Percentiles rank a stretch among this genome's conserved stretches.
Evolutionary conservation across 2,888 invertebrate species (phyloP).

Genomic region (Cryptus viduatorius): DNA sequence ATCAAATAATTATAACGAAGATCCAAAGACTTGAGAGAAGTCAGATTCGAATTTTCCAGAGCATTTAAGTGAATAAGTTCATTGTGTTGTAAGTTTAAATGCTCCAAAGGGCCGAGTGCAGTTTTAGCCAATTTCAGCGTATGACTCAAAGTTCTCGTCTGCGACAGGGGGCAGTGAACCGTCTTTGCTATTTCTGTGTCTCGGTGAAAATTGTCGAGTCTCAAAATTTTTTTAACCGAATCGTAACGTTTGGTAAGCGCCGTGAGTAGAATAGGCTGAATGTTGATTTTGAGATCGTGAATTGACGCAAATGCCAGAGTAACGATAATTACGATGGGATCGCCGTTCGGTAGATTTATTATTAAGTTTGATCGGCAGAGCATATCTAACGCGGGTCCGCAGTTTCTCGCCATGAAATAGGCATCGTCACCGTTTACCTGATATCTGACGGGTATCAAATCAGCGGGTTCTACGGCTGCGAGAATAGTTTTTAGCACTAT

Average conservation of each 20-base stretch:
- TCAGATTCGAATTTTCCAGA: slow-evolving; percentile 72
- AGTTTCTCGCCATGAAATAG: slow-evolving; percentile 85
- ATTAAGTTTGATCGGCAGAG: slow-evolving; percentile 85
- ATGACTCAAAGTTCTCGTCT: slow-evolving; percentile 85
- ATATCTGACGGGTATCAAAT: slow-evolving; percentile 86
- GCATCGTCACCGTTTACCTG: slow-evolving; percentile 81
- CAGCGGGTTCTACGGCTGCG: slow-evolving; percentile 84
- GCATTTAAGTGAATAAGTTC: slow-evolving; percentile 74
- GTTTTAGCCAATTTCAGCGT: slow-evolving; percentile 82
- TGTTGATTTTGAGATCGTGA: slow-evolving; percentile 84
- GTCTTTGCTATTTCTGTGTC: slow-evolving; percentile 83
- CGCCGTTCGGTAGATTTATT: slow-evolving; percentile 76
- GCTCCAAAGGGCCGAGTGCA: slow-evolving; percentile 74
- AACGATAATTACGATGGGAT: slow-evolving; percentile 81
- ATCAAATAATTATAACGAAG: slow-evolving; percentile 80
- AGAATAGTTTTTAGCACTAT: slow-evolving; percentile 84
- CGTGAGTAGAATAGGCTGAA: slow-evolving; percentile 84
- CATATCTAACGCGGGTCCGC: slow-evolving; percentile 85
- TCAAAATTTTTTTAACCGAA: slow-evolving; percentile 78
- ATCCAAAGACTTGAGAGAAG: slow-evolving; percentile 77
- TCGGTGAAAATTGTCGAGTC: slow-evolving; percentile 85
- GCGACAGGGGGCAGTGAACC: slow-evolving; percentile 85
- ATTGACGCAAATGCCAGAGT: slow-evolving; percentile 85
- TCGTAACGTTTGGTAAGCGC: slow-evolving; percentile 83
- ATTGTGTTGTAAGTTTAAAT: slow-evolving; percentile 78